These are phyloP conservation scores for Drosophila nigritarsus DNA, from an alignment of 2,888 invertebrate species.

Conservation along the genomic window DNA sequence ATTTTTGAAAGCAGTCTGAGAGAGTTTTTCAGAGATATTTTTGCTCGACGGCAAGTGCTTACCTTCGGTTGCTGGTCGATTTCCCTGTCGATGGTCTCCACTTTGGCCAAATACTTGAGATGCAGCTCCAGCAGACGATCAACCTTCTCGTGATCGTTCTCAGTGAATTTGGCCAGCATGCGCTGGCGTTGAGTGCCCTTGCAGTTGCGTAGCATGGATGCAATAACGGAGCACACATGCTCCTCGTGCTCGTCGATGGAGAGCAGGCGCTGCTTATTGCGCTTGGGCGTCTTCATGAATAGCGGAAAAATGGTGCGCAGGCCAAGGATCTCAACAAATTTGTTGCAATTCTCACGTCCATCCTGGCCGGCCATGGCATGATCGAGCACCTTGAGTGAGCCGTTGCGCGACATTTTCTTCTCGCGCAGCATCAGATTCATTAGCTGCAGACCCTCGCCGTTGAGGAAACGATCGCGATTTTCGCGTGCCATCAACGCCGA, in stretches of 20 bases:
- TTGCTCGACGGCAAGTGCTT: background rate
- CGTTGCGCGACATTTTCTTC: conserved; percentile 97
- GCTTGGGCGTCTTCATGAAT: conserved; percentile 99
- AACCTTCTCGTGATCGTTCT: conserved; percentile 99
- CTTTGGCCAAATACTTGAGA: conserved; percentile 98
- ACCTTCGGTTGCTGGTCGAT: conserved; percentile 87
- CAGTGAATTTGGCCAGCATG: conserved; percentile 96
- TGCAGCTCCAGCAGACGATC: conserved; percentile 98
- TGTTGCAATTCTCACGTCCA: conserved; percentile 97
- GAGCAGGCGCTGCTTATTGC: conserved; percentile 91
- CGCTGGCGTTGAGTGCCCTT: conserved; percentile 95
- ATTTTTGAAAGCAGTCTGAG: background rate
- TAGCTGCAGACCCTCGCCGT: conserved; percentile 97
- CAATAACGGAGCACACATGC: conserved; percentile 96
- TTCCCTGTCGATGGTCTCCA: conserved; percentile 92
- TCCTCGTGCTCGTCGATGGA: conserved; percentile 97
- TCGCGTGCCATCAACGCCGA: conserved; percentile 94
- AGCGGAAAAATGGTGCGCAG: conserved; percentile 98
- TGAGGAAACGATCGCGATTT: conserved; percentile 96
- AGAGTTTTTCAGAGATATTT: background rate
- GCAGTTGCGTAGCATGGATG: conserved; percentile 96
- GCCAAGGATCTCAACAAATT: conserved; percentile 98
- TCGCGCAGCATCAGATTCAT: conserved; percentile 99
- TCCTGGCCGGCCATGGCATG: conserved; percentile 97
- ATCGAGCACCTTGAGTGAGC: conserved; percentile 98